phyloP scores from a whole-genome alignment of 1,140 invertebrate species.

The Anagrus nilaparvatae region DNA sequence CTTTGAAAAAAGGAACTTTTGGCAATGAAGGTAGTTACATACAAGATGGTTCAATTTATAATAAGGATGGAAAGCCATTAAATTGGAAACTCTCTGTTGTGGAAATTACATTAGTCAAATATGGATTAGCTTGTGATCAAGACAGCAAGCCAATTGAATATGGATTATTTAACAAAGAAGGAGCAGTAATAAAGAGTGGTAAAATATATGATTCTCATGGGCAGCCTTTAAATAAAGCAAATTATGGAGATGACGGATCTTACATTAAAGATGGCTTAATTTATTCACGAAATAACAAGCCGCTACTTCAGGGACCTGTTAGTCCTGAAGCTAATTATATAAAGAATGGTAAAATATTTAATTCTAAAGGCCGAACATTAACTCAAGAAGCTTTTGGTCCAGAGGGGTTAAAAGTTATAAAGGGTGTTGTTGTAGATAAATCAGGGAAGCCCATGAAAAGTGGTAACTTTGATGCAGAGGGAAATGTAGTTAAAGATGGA shows the following conservation, averaged over 20 bases:
- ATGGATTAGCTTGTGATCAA: slow-evolving; percentile 32
- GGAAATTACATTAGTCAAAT: slow-evolving; percentile 28
- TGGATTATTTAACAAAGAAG: slow-evolving; percentile 30
- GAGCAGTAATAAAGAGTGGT: slow-evolving; percentile 31
- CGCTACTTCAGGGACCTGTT: slow-evolving; percentile 24
- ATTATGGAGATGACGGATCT: slow-evolving; percentile 25
- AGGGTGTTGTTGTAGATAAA: slow-evolving; percentile 34
- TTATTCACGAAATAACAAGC: slow-evolving; percentile 28
- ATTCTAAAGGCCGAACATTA: slow-evolving; percentile 26
- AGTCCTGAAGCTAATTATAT: slow-evolving; percentile 29
- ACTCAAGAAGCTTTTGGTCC: slow-evolving; percentile 37
- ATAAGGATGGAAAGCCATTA: slow-evolving; percentile 25
- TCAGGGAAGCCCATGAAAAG: slow-evolving; percentile 32
- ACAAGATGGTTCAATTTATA: slow-evolving; percentile 29
- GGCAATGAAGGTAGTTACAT: slow-evolving; percentile 33
- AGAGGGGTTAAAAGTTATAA: slow-evolving; percentile 31
- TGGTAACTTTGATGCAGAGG: slow-evolving; percentile 30
- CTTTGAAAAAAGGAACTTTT: slow-evolving; percentile 29
- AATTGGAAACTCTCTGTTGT: slow-evolving; percentile 29
- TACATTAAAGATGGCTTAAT: slow-evolving; percentile 34
- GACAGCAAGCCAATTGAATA: slow-evolving; percentile 31
- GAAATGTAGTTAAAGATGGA: slow-evolving; percentile 35
- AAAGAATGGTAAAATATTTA: slow-evolving; percentile 30
- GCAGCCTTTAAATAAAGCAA: slow-evolving; percentile 26
- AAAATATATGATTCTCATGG: slow-evolving; percentile 29